A percentile compares a stretch with the other conserved stretches of the same genome.
phyloP scores from a whole-genome alignment of 1,140 invertebrate species.

The Drosophila simulans region DNA sequence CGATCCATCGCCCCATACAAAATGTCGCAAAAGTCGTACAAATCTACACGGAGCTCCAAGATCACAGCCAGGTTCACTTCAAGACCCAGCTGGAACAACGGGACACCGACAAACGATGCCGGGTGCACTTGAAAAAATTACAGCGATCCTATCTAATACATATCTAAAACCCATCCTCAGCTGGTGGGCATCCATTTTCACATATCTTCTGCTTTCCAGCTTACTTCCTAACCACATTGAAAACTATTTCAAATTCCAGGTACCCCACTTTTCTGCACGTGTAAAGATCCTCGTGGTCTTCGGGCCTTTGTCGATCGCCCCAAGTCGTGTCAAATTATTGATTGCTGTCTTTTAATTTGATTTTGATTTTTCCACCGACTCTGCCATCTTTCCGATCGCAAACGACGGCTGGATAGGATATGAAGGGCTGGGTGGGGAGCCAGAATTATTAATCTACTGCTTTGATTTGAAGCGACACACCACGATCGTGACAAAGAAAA shows the following conservation, averaged over 20 bases:
- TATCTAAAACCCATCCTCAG: no score
- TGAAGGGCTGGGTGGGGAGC: slow-evolving; percentile 6
- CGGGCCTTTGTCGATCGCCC: slow-evolving; percentile 34
- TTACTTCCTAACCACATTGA: neutral
- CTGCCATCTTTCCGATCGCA: slow-evolving; percentile 66
- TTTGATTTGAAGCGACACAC: slow-evolving; percentile 72
- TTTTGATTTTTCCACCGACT: slow-evolving; percentile 64
- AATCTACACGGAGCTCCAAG: slow-evolving; percentile 42
- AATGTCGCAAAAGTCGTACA: slow-evolving; percentile 74
- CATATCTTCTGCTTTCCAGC: neutral
- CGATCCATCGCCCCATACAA: slow-evolving; percentile 52
- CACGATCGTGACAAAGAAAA: slow-evolving; percentile 71
- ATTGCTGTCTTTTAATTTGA: slow-evolving; percentile 80
- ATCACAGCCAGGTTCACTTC: slow-evolving; percentile 8
- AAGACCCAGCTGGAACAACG: slow-evolving; percentile 38
- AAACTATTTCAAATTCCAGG: neutral
- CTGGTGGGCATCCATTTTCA: no score
- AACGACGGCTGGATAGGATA: slow-evolving; percentile 19
- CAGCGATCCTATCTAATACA: no score
- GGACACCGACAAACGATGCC: slow-evolving; percentile 48
- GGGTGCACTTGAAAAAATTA: neutral
- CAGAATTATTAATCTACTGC: slow-evolving; percentile 62
- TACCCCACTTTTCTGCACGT: slow-evolving; percentile 2
- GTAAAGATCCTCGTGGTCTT: slow-evolving; percentile 31
- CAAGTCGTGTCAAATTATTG: slow-evolving; percentile 74